These are phyloP conservation scores for Unio delphinus DNA, from an alignment of 2,888 invertebrate genomes.

Conservation along the genomic window DNA sequence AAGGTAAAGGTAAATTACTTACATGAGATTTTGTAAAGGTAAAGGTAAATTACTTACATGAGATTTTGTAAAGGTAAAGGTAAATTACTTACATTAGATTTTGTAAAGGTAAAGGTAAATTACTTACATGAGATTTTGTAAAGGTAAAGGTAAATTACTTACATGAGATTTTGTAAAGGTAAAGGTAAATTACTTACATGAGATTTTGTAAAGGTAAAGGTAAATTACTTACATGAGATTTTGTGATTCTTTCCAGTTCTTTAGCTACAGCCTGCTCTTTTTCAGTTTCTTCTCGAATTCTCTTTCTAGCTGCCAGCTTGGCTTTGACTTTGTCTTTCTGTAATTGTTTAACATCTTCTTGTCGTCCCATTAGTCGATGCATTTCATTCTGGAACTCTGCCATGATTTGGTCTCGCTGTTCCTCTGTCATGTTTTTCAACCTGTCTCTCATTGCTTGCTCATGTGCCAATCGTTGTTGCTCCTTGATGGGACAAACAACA, in stretches of 20 bases:
- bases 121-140: no score
- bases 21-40: no score
- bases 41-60: no score
- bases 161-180: no score
- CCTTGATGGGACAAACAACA: conserved; percentile 31
- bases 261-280: conserved; percentile 61
- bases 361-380: conserved; percentile 35
- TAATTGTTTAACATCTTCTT: conserved; percentile 37
- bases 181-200: conserved; percentile 28
- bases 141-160: no score
- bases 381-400: conserved; percentile 50
- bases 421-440: conserved; percentile 43
- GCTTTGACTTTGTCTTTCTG: conserved; percentile 61
- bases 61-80: no score
- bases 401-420: conserved; percentile 57
- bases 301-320: conserved; percentile 64
- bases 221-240: conserved; percentile 41
- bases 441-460: conserved; percentile 50
- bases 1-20: no score
- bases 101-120: no score
- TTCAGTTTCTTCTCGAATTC: conserved; percentile 63
- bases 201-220: conserved; percentile 38
- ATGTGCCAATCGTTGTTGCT: conserved; percentile 40
- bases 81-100: no score
- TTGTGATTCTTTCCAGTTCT: conserved; percentile 64